Evolutionary conservation across 2,113 vertebrate genomes (phyloP).

Genomic region (Microtus pennsylvanicus): DNA sequence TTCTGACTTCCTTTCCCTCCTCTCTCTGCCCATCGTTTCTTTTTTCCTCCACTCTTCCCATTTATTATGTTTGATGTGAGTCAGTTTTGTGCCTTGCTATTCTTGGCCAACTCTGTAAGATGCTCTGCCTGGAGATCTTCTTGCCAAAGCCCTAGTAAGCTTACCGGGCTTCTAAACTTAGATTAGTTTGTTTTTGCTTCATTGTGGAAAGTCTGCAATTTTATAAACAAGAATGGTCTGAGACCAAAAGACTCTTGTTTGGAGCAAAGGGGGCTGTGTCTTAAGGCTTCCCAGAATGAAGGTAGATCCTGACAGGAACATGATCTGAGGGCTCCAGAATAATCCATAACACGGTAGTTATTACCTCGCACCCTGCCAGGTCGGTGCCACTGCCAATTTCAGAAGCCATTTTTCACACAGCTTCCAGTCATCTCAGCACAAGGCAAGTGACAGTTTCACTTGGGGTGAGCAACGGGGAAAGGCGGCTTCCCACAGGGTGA

Average conservation of each 20-base stretch:
- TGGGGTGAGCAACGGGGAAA: conserved; percentile 39
- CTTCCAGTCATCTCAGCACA: conserved; percentile 67
- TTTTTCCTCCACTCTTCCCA: not conserved
- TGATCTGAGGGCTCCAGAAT: not conserved
- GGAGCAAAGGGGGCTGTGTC: not conserved
- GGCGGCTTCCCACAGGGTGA: conserved; percentile 30
- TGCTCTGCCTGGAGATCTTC: conserved; percentile 34
- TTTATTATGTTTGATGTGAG: conserved; percentile 25
- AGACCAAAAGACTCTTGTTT: conserved; percentile 51
- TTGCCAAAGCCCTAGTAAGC: conserved; percentile 67
- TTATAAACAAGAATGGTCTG: conserved; percentile 34
- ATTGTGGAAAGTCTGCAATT: not conserved
- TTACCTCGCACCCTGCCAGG: conserved; percentile 61
- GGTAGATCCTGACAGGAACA: conserved; percentile 62
- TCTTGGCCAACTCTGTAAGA: conserved; percentile 51
- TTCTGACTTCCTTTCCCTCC: not conserved
- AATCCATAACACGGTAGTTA: conserved; percentile 32
- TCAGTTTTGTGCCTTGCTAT: conserved; percentile 58
- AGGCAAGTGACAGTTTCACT: conserved; percentile 36
- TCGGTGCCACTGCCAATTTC: conserved; percentile 39
- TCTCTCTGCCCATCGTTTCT: not conserved
- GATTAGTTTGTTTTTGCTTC: conserved; percentile 47
- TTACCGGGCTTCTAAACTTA: conserved; percentile 64
- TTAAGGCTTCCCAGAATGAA: conserved; percentile 65
- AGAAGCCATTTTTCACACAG: conserved; percentile 64